These are phyloP conservation scores for Doryteuthis pealeii DNA, from an alignment of 1,140 invertebrate genomes.

Conservation along the genomic window DNA sequence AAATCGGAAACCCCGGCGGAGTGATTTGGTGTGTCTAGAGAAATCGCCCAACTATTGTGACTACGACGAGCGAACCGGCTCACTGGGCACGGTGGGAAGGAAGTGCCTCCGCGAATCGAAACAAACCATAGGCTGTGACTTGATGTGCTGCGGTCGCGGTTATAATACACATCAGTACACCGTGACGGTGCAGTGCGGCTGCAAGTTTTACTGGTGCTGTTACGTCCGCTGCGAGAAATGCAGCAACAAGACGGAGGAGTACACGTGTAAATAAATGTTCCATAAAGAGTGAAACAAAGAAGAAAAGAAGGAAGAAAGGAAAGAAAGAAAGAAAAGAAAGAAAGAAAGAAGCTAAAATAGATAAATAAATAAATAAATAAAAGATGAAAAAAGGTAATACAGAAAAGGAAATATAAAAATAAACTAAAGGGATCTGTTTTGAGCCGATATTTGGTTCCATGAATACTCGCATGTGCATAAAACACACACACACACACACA, in stretches of 20 bases:
- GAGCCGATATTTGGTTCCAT: no score
- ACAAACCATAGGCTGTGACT: slow-evolving; percentile 61
- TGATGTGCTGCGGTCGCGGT: slow-evolving; percentile 65
- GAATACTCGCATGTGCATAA: no score
- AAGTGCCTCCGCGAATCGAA: slow-evolving; percentile 60
- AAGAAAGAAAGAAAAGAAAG: not conserved
- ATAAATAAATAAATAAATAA: no score
- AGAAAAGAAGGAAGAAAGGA: not conserved
- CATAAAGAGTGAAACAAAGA: not conserved
- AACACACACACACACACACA: no score
- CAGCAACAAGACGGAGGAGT: slow-evolving; percentile 57
- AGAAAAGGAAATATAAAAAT: not conserved
- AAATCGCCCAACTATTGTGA: slow-evolving; percentile 94
- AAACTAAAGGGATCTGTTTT: no score
- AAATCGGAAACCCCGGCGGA: slow-evolving; percentile 49
- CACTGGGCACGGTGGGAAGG: slow-evolving; percentile 58
- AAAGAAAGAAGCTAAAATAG: not conserved
- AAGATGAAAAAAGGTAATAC: not conserved
- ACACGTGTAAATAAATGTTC: slow-evolving; percentile 57
- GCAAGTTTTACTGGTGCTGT: slow-evolving; percentile 64
- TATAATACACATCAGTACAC: slow-evolving; percentile 62
- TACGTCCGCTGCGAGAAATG: slow-evolving; percentile 62
- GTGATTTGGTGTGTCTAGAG: slow-evolving; percentile 87
- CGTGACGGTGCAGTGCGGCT: slow-evolving; percentile 60
- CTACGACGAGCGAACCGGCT: slow-evolving; percentile 65